These are phyloP conservation scores for Ctenodactylus gundi DNA, from an alignment of 2,113 vertebrate species.

Conservation along the genomic window DNA sequence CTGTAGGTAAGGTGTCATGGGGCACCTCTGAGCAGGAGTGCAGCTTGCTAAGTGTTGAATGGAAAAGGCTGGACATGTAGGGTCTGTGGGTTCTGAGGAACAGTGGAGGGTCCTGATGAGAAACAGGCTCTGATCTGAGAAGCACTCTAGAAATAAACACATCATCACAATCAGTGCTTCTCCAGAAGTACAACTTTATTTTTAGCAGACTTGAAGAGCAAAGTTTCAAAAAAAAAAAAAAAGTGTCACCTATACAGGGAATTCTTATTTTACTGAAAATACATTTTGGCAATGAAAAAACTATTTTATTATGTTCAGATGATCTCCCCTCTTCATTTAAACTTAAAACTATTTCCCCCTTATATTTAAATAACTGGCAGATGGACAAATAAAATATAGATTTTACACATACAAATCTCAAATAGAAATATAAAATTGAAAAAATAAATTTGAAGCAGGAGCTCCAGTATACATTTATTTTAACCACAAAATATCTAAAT, in stretches of 20 bases:
- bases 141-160: not conserved
- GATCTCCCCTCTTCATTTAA: not conserved
- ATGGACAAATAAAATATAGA: not conserved
- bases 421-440: not conserved
- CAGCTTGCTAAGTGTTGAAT: fast-evolving
- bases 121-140: not conserved
- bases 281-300: not conserved
- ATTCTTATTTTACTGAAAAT: not conserved
- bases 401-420: not conserved
- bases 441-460: constrained; percentile 15
- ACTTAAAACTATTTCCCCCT: not conserved
- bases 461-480: not conserved
- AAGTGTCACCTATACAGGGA: not conserved
- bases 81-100: not conserved
- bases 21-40: not conserved
- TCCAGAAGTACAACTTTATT: not conserved
- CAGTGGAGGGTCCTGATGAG: not conserved
- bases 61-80: not conserved
- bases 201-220: not conserved
- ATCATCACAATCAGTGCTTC: not conserved
- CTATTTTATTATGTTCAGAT: not conserved
- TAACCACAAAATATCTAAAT: not conserved
- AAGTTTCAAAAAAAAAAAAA: not conserved
- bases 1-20: not conserved
- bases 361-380: not conserved